These are phyloP conservation scores for Cryptocephalus primarius DNA, from an alignment of 2,888 invertebrate species.

Conservation along the genomic window DNA sequence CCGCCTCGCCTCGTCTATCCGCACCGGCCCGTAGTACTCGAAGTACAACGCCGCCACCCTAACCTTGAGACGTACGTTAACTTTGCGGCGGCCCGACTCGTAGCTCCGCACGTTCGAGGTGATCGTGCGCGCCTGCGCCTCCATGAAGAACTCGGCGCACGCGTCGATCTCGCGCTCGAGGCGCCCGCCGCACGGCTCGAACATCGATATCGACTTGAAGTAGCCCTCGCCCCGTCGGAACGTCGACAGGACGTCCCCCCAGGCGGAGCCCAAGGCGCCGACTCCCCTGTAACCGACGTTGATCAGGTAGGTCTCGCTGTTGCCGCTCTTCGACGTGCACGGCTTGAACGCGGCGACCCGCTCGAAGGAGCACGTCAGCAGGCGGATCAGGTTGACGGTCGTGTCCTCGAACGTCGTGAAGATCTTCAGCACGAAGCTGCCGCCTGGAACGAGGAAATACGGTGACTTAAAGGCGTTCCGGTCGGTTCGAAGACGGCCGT, in stretches of 20 bases:
- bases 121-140: slow-evolving; percentile 56
- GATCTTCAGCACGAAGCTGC: slow-evolving; percentile 74
- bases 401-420: slow-evolving; percentile 82
- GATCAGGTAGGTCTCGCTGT: slow-evolving; percentile 85
- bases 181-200: slow-evolving; percentile 41
- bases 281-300: slow-evolving; percentile 52
- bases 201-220: slow-evolving; percentile 40
- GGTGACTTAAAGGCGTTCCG: not conserved
- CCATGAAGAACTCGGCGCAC: slow-evolving; percentile 55
- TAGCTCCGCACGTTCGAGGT: slow-evolving; percentile 55
- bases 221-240: slow-evolving; percentile 3
- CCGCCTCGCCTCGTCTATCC: slow-evolving; percentile 39
- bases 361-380: slow-evolving; percentile 65
- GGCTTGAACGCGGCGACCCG: slow-evolving; percentile 76
- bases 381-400: slow-evolving; percentile 68
- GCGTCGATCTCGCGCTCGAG: slow-evolving; percentile 56
- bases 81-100: slow-evolving; percentile 22
- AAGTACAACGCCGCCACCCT: slow-evolving; percentile 49
- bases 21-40: slow-evolving; percentile 45
- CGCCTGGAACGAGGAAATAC: slow-evolving; percentile 40
- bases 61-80: slow-evolving; percentile 18
- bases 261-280: slow-evolving; percentile 19
- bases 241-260: slow-evolving; percentile 25
- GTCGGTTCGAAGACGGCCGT: not conserved
- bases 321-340: slow-evolving; percentile 85